Evolutionary conservation across 2,888 invertebrate species (phyloP), one percentile per base, ranked within the genome.

Genomic region (Omphaloscelis lunosa): DNA sequence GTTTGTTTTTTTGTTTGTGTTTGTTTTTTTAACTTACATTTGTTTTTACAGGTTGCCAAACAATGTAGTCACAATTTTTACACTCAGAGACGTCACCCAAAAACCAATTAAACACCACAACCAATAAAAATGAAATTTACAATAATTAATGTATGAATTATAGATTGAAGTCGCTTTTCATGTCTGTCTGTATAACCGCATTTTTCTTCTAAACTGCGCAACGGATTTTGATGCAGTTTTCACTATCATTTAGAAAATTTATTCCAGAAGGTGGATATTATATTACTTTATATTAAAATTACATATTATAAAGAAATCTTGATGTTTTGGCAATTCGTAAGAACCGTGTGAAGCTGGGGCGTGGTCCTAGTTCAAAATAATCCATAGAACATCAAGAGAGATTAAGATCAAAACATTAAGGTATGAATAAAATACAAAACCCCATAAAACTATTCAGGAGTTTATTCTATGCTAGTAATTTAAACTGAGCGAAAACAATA

Each of bases 401-500:
- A 59, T 29, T 29, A 59, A 9, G 29, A 45, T 48, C 4, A 45
- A 39, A 72, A 29, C 12, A 77, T 29, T 45, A 20, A 59, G 9
- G 5, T 45, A 29, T 39, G 17, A 62, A 48, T 12, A 17, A 23
- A 53, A 68, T 23, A 45, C 29, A 56, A 59, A 68, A 23, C 53
- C 8, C n/a, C 1, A 51, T 39, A 23, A 45, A 59, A 51, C 41
- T 51, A 58, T 23, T 66, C 27, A 41, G 11, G n/a, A 58, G 20
- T 48, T 12, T 61, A 27, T 68, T 39, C 15, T 8, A 53, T 27
- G 48, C 34, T 20, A 66, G 63, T 23, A 59, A 72, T 73, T 77
- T 61, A 66, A 75, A 63, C 59, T 53, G 29, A 53, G 27, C 59
- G 69, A 58, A 78, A 86, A 61, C 73, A 69, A 86, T 86, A 83